Percentiles rank a stretch among this genome's conserved stretches.
Evolutionary conservation across 2,888 invertebrate species (phyloP).

Genomic region (Helleia helle): DNA sequence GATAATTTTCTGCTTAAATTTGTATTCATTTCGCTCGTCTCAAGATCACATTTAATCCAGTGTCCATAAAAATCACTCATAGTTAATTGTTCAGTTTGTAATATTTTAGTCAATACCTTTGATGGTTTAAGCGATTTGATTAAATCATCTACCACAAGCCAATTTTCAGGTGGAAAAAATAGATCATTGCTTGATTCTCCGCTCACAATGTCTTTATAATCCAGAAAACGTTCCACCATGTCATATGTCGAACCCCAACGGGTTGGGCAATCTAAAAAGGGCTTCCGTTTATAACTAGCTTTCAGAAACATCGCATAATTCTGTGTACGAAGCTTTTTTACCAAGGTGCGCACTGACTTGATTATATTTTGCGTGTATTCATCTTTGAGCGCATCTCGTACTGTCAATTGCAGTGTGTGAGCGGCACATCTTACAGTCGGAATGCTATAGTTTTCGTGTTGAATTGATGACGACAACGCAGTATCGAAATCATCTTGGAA

Average conservation of each 20-base stretch:
- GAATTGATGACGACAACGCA: conserved; percentile 3
- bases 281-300: not conserved
- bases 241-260: not conserved
- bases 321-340: conserved; percentile 2
- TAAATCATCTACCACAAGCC: not conserved
- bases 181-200: not conserved
- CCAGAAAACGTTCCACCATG: not conserved
- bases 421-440: conserved; percentile 8
- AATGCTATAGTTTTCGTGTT: conserved; percentile 7
- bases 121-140: not conserved
- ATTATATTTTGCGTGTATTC: conserved; percentile 5
- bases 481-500: conserved; percentile 1
- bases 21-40: conserved; percentile 1
- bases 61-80: conserved; percentile 8
- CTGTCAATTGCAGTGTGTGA: conserved; percentile 5
- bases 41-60: conserved; percentile 6
- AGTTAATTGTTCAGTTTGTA: conserved; percentile 5
- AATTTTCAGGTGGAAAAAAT: not conserved
- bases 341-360: not conserved
- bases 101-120: conserved; percentile 1
- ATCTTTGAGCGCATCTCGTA: conserved; percentile 4
- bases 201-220: not conserved
- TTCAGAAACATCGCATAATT: not conserved
- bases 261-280: not conserved
- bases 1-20: not conserved